Base-by-base conservation (phyloP, 2,888 invertebrate species). In the Hirtodrosophila confusa region DNA sequence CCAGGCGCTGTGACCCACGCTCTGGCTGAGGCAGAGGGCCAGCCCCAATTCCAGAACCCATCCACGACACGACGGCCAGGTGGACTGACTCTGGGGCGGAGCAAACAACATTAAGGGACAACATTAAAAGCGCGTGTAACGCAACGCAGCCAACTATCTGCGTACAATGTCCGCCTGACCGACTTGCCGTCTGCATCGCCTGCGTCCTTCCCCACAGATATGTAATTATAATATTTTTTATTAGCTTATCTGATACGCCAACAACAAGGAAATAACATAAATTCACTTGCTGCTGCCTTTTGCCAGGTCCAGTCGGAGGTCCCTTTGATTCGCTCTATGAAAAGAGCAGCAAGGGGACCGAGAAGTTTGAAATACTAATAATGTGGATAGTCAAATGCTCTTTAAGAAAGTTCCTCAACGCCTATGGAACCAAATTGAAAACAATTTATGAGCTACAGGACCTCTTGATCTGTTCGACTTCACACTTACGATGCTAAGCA, bases 161-260 rank as follows among this genome's bases (percentile, higher is more conserved):
- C 31, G 36, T 49, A 53, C 48, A 73, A 61, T 44, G 66, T 56
- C 47, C 6, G 4, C 9, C 50, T 23, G 12, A 1, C 8, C 24
- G 64, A 51, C 66, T 7, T 12, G n/a, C 27, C 24, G 53, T 69
- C 61, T 76, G 74, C 78, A 77, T 49, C 24, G 53, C 40, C 64
- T 31, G 39, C 54, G 43, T 39, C 56, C 72, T 72, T 70, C 65
- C 65, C 75, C 75, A 72, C 79, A 77, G 77, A 82, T 84, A 86
- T 82, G 88, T 90, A 91, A 91, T 90, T 91, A 90, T 89, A 90
- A 90, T 89, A 90, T 90, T 89, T 90, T 90, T 90, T 90, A 89
- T 90, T 89, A 89, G 88, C 90, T 91, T 90, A 91, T 90, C 90
- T 90, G 91, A 90, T 90, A 86, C 58, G 84, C 77, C 82, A 88